These are phyloP conservation scores for Diuraphis noxia DNA, from an alignment of 1,140 invertebrate genomes.

Conservation along the genomic window DNA sequence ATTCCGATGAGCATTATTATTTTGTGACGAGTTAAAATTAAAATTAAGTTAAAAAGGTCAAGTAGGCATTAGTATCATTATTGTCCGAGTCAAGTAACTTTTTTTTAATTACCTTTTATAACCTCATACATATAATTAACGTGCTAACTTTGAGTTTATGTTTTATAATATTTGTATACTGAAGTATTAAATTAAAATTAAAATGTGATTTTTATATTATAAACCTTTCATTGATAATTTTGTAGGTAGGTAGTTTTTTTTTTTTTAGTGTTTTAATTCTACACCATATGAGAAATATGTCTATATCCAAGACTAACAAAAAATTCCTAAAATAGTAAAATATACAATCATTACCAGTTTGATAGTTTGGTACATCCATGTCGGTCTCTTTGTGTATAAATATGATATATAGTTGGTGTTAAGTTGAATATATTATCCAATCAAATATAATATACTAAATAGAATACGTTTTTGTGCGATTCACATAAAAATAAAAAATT, in stretches of 20 bases:
- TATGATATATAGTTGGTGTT: not conserved
- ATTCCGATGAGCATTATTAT: too few species aligned
- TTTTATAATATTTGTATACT: too few species aligned
- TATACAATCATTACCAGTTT: not conserved
- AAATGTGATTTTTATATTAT: too few species aligned
- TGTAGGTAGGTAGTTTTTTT: too few species aligned
- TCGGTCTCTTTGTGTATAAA: not conserved
- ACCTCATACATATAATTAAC: too few species aligned
- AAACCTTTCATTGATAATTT: too few species aligned
- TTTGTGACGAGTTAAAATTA: not conserved
- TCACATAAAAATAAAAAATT: not conserved
- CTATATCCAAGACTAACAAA: not conserved
- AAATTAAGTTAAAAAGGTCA: not conserved
- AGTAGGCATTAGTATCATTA: too few species aligned
- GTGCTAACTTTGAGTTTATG: too few species aligned
- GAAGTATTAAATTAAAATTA: too few species aligned
- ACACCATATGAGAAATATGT: not conserved
- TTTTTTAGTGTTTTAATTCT: too few species aligned
- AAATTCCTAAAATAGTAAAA: not conserved
- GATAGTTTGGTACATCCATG: not conserved
- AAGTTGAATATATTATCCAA: not conserved
- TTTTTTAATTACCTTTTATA: too few species aligned
- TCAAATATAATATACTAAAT: not conserved
- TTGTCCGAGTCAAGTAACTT: too few species aligned
- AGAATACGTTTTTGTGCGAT: not conserved